Conservation (phyloP, 2,797 vertebrate species). For the Tangara arthus region DNA sequence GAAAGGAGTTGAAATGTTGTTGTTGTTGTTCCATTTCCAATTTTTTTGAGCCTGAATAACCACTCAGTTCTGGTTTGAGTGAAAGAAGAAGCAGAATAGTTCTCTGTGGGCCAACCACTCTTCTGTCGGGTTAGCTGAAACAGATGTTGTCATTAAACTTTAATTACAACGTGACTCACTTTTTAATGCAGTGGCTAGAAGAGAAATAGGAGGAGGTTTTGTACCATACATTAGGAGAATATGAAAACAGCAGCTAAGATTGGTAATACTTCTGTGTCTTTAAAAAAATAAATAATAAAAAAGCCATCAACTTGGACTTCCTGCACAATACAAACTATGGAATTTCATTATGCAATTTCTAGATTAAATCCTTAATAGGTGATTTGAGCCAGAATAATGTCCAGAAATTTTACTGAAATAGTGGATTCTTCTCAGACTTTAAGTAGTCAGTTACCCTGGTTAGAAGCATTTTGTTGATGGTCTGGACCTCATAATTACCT, state of each 20-base stretch:
- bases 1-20: neutral
- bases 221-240: neutral
- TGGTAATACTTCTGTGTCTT: neutral
- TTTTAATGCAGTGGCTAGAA: neutral
- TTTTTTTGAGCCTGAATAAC: constrained; percentile 14
- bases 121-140: neutral
- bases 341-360: neutral
- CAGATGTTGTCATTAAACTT: constrained; percentile 54
- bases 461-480: neutral
- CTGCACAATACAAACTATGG: neutral
- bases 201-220: neutral
- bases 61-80: neutral
- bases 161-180: constrained; percentile 19
- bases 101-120: neutral
- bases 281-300: accelerated
- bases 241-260: neutral
- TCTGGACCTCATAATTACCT: neutral
- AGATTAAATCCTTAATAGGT: neutral
- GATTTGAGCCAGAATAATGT: neutral
- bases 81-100: neutral
- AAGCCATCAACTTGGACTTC: neutral
- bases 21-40: constrained; percentile 10
- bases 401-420: neutral
- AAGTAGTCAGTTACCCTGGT: neutral
- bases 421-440: neutral